phyloP scores from a whole-genome alignment of 2,888 invertebrate genomes.

The Priocnemis perturbator region DNA sequence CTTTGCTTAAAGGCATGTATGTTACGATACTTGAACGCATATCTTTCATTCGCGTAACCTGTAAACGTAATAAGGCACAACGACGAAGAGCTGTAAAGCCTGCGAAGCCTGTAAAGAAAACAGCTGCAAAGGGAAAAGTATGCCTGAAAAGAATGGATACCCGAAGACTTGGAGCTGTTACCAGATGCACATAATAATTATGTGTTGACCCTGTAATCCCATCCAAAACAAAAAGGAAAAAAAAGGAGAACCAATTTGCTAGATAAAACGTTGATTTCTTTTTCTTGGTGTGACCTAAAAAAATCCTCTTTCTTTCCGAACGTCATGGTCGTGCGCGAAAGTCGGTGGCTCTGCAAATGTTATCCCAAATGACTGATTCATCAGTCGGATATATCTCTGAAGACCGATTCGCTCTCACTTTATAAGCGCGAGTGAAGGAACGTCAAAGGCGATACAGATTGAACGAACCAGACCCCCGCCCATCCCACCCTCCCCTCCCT shows the following conservation, averaged over 20 bases:
- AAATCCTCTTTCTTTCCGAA: slow-evolving; percentile 36
- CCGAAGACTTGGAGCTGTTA: slow-evolving; percentile 60
- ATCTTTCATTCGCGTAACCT: slow-evolving; percentile 61
- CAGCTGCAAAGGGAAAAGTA: slow-evolving; percentile 71
- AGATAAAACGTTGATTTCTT: slow-evolving; percentile 55
- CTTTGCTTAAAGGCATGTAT: slow-evolving; percentile 42
- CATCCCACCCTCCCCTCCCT: slow-evolving; percentile 36
- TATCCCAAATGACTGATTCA: slow-evolving; percentile 21
- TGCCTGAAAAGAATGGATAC: slow-evolving; percentile 62
- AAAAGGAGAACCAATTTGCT: slow-evolving; percentile 44
- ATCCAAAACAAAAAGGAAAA: slow-evolving; percentile 46
- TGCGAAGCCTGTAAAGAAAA: slow-evolving; percentile 74
- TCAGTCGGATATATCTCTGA: slow-evolving; percentile 24
- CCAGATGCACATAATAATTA: slow-evolving; percentile 62
- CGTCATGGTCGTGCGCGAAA: slow-evolving; percentile 32
- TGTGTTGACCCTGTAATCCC: slow-evolving; percentile 65
- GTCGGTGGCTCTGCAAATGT: slow-evolving; percentile 39
- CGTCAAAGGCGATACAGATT: no score
- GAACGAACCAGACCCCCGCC: no score
- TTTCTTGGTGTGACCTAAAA: slow-evolving; percentile 64
- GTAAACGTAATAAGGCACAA: slow-evolving; percentile 65
- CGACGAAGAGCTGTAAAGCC: slow-evolving; percentile 69
- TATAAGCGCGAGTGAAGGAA: no score
- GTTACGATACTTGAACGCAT: slow-evolving; percentile 51
- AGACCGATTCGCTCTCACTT: slow-evolving; percentile 24